These are phyloP conservation scores for Aphyosemion australe DNA, from an alignment of 2,113 vertebrate genomes.

Conservation along the genomic window DNA sequence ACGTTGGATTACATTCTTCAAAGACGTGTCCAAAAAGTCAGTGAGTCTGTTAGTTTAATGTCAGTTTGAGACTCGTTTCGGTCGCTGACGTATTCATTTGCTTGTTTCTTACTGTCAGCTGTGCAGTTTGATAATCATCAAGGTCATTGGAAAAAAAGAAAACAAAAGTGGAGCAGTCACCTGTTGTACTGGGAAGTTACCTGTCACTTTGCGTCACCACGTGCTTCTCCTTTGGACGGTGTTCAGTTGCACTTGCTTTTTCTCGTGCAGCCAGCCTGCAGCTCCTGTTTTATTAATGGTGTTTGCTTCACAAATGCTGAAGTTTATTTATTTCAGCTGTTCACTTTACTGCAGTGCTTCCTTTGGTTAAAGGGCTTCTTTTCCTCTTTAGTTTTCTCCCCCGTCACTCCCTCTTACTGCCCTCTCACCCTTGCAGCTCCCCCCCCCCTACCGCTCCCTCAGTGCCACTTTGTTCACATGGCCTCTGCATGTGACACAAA, in stretches of 20 bases:
- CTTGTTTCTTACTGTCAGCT: conserved; percentile 28
- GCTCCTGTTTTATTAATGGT: conserved; percentile 26
- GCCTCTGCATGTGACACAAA: conserved; percentile 79
- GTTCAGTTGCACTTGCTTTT: not conserved
- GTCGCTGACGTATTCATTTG: conserved; percentile 42
- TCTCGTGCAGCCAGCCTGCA: not conserved
- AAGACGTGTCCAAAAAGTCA: not conserved
- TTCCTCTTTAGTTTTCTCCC: conserved; percentile 34
- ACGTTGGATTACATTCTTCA: not conserved
- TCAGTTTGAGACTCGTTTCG: too few relatives aligned
- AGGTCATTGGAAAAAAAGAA: conserved; percentile 17
- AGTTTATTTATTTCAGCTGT: conserved; percentile 18
- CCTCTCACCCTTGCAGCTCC: not conserved
- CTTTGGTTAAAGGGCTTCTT: conserved; percentile 49
- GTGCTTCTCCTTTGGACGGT: conserved; percentile 2
- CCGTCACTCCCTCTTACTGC: conserved; percentile 25
- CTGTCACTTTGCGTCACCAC: not conserved
- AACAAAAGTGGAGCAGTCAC: conserved; percentile 21
- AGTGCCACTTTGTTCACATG: conserved; percentile 78
- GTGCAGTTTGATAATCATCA: conserved; percentile 40
- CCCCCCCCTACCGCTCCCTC: conserved; percentile 23
- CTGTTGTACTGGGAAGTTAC: conserved; percentile 43
- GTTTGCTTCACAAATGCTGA: conserved; percentile 16
- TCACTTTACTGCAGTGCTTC: conserved; percentile 10
- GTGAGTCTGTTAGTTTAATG: not conserved